A percentile compares a stretch with the other conserved stretches of the same genome.
Evolutionary conservation across 2,113 vertebrate genomes (phyloP).

Genomic region (Cynoglossus semilaevis): DNA sequence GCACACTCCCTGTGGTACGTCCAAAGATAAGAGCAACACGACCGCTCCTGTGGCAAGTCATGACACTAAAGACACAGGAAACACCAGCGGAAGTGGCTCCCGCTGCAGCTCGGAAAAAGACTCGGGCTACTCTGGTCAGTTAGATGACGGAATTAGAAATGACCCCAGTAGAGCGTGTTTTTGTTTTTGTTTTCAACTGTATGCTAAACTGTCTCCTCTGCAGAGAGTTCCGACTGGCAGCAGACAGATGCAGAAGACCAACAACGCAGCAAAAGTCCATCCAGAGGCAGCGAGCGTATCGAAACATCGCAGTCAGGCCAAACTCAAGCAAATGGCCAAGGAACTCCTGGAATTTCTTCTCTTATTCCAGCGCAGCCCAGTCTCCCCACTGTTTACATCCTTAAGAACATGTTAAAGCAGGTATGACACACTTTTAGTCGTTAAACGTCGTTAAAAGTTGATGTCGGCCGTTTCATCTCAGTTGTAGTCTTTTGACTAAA

Average conservation of each 20-base stretch:
- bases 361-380: constrained; percentile 6
- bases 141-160: background rate
- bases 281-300: background rate
- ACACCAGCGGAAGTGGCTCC: constrained; percentile 40
- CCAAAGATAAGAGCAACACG: constrained; percentile 70
- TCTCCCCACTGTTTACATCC: constrained; percentile 49
- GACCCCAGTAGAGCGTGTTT: too few relatives aligned
- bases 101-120: constrained; percentile 73
- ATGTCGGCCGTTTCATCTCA: too few relatives aligned
- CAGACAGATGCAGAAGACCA: constrained; percentile 64
- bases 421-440: constrained; percentile 45
- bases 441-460: too few relatives aligned
- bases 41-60: constrained; percentile 47
- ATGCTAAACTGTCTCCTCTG: background rate
- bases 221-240: constrained; percentile 71
- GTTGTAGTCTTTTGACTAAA: too few relatives aligned
- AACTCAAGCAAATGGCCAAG: constrained; percentile 3
- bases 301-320: constrained; percentile 3
- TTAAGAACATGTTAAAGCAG: constrained; percentile 66
- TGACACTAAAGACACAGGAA: constrained; percentile 14
- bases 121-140: constrained; percentile 75
- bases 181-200: background rate
- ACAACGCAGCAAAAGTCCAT: constrained; percentile 32
- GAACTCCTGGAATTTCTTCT: constrained; percentile 13
- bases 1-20: constrained; percentile 15